Evolutionary conservation across 2,888 invertebrate species (phyloP), one percentile per base, ranked within the genome.

Genomic region (Caenorhabditis japonica): DNA sequence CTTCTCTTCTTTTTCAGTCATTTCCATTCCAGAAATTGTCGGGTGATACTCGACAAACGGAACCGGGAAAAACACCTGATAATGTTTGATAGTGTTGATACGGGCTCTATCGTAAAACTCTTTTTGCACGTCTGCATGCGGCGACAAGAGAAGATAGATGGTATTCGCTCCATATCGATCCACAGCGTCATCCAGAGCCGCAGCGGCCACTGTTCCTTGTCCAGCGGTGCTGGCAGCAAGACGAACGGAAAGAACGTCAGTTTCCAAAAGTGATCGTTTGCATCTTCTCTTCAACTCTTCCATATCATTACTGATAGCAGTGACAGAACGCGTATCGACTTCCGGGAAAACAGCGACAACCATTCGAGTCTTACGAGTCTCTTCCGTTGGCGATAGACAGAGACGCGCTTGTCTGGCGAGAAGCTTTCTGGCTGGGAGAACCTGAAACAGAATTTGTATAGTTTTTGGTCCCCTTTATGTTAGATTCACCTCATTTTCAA

Each of bases 71-170:
- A 93, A 97, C 84, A 95, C 83, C 90, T 96, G 96, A 89, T 92
- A 92, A 78, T 93, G 92, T 79, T 90, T 90, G 76, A 97, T 94
- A 2, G 95, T 95, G 89, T 96, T 97, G 94, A 97, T 95, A 70
- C 96, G 92, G 12, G 95, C 93, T 85, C 96, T 91, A 87, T 97
- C 97, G 46, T 97, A 91, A 89, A 94, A 95, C 87, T 95, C 95
- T 47, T 92, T 89, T 83, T 92, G 92, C 80, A 93, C 91, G 83
- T 92, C 92, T 85, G 92, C 91, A 66, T 83, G 76, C 1, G 87
- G 86, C 0, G 84, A 81, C 0, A 85, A 56, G 12, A 86, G 64
- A 7, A 85, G 68, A 62, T 83, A 85, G 41, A 86, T 83, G 4
- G 76, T 83, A 38, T 84, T 83, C 7, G 84, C 80, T 15, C 86